Evolutionary conservation across 1,140 invertebrate genomes (phyloP), one percentile per base, ranked within the genome.

Genomic region (Zeugodacus cucurbitae): DNA sequence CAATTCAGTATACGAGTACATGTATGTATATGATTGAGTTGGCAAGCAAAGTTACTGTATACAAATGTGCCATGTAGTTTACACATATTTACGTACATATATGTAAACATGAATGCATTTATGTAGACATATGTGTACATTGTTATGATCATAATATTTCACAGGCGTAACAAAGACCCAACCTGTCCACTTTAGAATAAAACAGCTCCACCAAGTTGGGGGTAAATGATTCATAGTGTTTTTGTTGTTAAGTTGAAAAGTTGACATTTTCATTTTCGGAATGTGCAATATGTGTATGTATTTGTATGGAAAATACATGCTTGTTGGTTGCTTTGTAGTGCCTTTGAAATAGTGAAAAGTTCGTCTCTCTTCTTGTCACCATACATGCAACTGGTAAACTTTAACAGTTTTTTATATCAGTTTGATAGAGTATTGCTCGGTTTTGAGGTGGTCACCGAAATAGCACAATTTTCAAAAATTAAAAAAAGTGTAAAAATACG

Each of bases 171-270:
- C 26, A 29, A 70, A 70, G 64, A 29, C 26, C 32, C 14, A 62
- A 62, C 2, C 64, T 70, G 70, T 41, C 70, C 34, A 74, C 32
- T 74, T 74, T 41, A 41, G 11, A 74, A n/a, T 26, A 44, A 41
- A 22, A n/a, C 32, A 74, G 37, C 20, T n/a, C 11, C 34, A 20
- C 34, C 37, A 74, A 22, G 37, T 74, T 74, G 37, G 34, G 32
- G 70, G 70, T 74, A 74, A 74, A 74, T 44, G 70, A 74, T 74
- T 74, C 70, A 74, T 74, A 74, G 20, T 41, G 70, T n/a, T n/a
- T 17, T 74, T 74, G 32, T 37, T 29, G 29, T 29, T 62, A 54
- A 20, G 48, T 54, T 54, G 48, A 54, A 54, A 54, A 17, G 48
- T 54, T 54, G 48, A 54, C 26, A 70, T 70, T 70, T 29, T 32